phyloP scores from a whole-genome alignment of 2,888 invertebrate species.

The Charanyca ferruginea region DNA sequence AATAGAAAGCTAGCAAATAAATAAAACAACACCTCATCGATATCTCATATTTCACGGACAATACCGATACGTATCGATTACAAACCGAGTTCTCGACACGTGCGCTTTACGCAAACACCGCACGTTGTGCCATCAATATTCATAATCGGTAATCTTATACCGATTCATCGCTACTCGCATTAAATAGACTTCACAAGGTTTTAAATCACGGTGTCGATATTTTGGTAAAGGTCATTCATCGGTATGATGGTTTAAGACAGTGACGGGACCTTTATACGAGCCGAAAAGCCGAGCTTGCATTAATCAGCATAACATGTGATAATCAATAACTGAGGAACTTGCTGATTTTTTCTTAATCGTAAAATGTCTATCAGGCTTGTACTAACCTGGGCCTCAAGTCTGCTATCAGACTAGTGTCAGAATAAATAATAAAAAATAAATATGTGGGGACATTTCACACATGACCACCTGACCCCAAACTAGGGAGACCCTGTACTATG shows the following conservation, averaged over 20 bases:
- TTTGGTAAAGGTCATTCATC: background rate
- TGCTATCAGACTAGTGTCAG: too few relatives aligned
- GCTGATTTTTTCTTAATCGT: too few relatives aligned
- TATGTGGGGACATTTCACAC: too few relatives aligned
- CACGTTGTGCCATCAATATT: constrained; percentile 63
- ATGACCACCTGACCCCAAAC: too few relatives aligned
- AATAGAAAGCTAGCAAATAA: background rate
- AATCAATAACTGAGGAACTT: too few relatives aligned
- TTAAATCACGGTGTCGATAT: constrained; percentile 16
- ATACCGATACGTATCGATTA: constrained; percentile 55
- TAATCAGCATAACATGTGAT: too few relatives aligned
- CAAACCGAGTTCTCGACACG: constrained; percentile 49
- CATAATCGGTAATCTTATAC: constrained; percentile 64
- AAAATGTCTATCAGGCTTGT: too few relatives aligned
- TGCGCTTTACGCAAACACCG: constrained; percentile 60
- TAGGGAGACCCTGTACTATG: too few relatives aligned
- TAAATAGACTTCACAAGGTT: constrained; percentile 24
- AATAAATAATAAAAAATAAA: too few relatives aligned
- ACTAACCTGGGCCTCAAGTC: too few relatives aligned
- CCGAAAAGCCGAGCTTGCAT: too few relatives aligned
- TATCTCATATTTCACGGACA: constrained; percentile 51
- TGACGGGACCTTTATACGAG: too few relatives aligned
- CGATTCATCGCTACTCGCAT: constrained; percentile 56
- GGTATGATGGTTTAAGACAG: background rate
- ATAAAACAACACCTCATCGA: constrained; percentile 28